These are phyloP conservation scores for Lasiurus borealis DNA, from an alignment of 2,113 vertebrate species.

Conservation along the genomic window DNA sequence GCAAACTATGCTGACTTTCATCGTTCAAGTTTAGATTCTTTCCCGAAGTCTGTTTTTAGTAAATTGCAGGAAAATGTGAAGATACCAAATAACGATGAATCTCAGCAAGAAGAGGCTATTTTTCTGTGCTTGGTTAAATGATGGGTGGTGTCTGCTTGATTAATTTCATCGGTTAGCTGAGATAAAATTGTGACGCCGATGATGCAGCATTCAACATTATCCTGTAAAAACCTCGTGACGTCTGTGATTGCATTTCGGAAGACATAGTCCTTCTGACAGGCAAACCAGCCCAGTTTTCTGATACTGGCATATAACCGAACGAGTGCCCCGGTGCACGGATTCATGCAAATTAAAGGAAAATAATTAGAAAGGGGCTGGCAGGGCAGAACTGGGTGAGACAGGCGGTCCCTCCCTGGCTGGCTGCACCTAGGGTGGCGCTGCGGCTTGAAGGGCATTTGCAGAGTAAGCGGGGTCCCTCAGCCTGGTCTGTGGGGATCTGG, in stretches of 20 bases:
- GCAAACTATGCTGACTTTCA: constrained; percentile 97
- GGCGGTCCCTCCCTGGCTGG: no score
- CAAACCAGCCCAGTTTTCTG: constrained; percentile 99
- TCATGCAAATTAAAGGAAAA: no score
- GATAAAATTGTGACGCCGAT: constrained; percentile 99
- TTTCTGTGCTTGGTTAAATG: constrained; percentile 99
- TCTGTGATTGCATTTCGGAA: constrained; percentile 99
- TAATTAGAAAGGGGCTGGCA: no score
- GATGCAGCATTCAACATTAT: constrained; percentile 99
- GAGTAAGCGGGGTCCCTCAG: no score
- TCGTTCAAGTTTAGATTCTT: constrained; percentile 98
- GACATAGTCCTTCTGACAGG: constrained; percentile 99
- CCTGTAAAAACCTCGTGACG: constrained; percentile 97
- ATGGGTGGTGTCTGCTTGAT: constrained; percentile 98
- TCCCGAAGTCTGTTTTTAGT: constrained; percentile 96
- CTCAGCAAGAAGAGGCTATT: constrained; percentile 98
- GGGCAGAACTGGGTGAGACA: no score
- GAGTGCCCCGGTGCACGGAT: no score
- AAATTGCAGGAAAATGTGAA: constrained; percentile 99
- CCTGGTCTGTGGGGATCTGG: no score
- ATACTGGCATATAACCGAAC: constrained; percentile 97
- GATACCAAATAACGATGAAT: constrained; percentile 98
- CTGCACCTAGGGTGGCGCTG: no score
- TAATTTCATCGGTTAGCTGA: constrained; percentile 99
- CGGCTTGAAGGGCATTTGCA: no score